Conservation (phyloP, 1,140 invertebrate genomes). For the Ostrea edulis region DNA sequence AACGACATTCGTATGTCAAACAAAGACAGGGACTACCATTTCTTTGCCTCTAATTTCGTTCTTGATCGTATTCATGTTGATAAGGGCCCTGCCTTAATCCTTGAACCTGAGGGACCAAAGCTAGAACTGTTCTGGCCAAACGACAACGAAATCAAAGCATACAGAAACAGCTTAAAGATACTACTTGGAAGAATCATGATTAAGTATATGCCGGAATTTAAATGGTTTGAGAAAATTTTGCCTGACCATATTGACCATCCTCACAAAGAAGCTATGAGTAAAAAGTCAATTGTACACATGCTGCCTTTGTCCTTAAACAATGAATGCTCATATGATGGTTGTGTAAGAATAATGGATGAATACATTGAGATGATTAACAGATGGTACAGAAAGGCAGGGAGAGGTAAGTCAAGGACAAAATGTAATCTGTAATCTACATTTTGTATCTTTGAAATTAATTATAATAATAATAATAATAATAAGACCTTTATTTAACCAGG, state of each 20-base stretch:
- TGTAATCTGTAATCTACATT: neutral
- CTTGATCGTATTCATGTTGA: neutral
- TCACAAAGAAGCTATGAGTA: slow-evolving; percentile 5
- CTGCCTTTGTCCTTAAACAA: slow-evolving; percentile 41
- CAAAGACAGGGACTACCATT: no score
- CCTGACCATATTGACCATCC: slow-evolving; percentile 44
- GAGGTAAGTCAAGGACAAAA: slow-evolving; percentile 31
- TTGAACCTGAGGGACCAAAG: neutral
- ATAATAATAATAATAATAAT: no score
- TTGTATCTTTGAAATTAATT: neutral
- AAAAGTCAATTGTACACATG: neutral
- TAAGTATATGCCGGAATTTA: neutral
- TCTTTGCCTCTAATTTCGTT: neutral
- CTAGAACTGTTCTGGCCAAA: neutral
- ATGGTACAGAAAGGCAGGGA: slow-evolving; percentile 46
- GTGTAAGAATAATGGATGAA: slow-evolving; percentile 41
- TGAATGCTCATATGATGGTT: slow-evolving; percentile 41
- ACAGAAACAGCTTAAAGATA: neutral
- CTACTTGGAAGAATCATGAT: neutral
- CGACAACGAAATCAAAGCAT: neutral
- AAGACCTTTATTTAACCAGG: no score
- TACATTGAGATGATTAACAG: neutral
- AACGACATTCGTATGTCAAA: no score
- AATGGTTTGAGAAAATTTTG: slow-evolving; percentile 3
- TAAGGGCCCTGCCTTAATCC: no score